phyloP scores from a whole-genome alignment of 1,140 invertebrate genomes.

The Drosophila funebris region DNA sequence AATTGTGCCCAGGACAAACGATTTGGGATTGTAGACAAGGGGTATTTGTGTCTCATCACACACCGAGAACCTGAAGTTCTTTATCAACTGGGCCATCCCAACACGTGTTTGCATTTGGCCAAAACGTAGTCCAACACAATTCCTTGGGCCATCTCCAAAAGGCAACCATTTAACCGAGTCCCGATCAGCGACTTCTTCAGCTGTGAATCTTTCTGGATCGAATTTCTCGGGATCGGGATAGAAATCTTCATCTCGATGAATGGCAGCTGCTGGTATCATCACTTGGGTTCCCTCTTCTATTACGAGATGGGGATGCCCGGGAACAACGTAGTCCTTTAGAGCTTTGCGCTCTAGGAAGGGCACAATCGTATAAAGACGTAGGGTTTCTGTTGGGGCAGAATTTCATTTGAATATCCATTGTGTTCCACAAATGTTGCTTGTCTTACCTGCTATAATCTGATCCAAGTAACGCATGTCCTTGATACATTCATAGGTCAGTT shows the following conservation, averaged over 20 bases:
- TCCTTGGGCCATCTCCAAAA: slow-evolving; percentile 87
- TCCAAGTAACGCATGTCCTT: slow-evolving; percentile 86
- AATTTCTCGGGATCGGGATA: slow-evolving; percentile 86
- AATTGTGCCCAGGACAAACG: slow-evolving; percentile 45
- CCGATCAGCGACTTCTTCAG: slow-evolving; percentile 83
- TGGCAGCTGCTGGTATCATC: slow-evolving; percentile 85
- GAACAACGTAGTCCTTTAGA: slow-evolving; percentile 86
- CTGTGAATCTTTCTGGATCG: slow-evolving; percentile 86
- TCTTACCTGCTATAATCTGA: slow-evolving; percentile 84
- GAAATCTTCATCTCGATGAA: slow-evolving; percentile 86
- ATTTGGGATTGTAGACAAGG: slow-evolving; percentile 45
- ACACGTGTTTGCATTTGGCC: slow-evolving; percentile 83
- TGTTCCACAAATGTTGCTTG: not conserved
- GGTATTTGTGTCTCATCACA: slow-evolving; percentile 66
- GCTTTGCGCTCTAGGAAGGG: slow-evolving; percentile 86
- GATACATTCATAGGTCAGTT: slow-evolving; percentile 86
- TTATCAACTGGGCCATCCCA: slow-evolving; percentile 82
- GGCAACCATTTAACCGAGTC: slow-evolving; percentile 85
- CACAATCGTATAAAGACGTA: slow-evolving; percentile 87
- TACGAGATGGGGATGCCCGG: slow-evolving; percentile 85
- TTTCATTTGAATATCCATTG: not conserved
- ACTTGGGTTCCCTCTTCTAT: slow-evolving; percentile 87
- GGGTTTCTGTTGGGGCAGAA: slow-evolving; percentile 85
- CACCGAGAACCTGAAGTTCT: slow-evolving; percentile 66
- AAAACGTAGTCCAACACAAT: slow-evolving; percentile 84